Evolutionary conservation across 2,113 vertebrate species (phyloP).

Genomic region (Chauna torquata): DNA sequence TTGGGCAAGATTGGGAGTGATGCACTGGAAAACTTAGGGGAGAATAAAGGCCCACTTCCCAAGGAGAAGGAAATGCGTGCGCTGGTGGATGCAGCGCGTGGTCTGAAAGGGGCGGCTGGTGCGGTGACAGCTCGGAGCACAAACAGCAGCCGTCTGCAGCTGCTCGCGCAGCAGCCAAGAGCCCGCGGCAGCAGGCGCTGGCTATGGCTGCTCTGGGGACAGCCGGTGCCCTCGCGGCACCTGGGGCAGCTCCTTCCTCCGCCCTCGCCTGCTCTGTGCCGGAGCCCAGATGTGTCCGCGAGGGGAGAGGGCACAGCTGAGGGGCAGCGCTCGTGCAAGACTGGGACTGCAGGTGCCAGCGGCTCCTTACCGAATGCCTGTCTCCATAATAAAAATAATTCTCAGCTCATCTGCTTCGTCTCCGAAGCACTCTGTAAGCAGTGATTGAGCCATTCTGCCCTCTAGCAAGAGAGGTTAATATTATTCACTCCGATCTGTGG

Average conservation of each 20-base stretch:
- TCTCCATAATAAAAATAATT: background rate
- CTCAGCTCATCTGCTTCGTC: background rate
- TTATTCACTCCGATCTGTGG: background rate
- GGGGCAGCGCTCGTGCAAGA: background rate
- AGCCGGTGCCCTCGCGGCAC: background rate
- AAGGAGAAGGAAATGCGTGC: background rate
- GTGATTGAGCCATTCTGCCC: background rate
- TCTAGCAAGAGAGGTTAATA: slow-evolving; percentile 25
- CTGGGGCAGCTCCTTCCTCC: too few species aligned
- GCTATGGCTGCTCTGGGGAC: background rate
- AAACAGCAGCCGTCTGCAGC: background rate
- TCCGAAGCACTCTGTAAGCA: background rate
- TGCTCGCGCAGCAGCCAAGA: too few species aligned
- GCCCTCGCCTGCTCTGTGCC: background rate
- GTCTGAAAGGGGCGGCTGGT: background rate
- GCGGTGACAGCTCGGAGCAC: background rate
- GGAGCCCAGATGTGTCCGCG: background rate
- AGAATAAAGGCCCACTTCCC: background rate
- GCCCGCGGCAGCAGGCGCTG: too few species aligned
- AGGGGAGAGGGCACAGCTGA: background rate
- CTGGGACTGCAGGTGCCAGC: background rate
- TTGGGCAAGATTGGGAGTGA: background rate
- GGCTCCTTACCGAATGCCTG: fast-evolving
- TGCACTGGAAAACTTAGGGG: background rate
- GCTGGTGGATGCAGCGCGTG: background rate